Conservation (phyloP, 2,797 vertebrate species). For the Phrynocephalus forsythii region DNA sequence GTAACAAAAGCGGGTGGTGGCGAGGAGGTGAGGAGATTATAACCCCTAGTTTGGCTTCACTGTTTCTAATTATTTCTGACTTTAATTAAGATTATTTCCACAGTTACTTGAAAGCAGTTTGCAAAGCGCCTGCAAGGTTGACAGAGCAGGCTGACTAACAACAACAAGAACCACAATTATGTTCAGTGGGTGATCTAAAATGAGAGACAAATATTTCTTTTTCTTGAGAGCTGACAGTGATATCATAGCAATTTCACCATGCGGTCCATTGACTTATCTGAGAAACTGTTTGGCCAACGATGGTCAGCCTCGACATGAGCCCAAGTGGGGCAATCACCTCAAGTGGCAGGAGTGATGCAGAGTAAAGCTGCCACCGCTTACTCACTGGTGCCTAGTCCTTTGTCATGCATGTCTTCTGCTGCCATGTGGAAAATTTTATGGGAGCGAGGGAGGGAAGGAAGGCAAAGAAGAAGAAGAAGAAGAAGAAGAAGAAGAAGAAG, state of each 20-base stretch:
- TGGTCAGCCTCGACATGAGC: too few species aligned
- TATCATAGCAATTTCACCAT: neutral
- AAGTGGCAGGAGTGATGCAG: too few species aligned
- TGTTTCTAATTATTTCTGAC: conserved; percentile 8
- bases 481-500: too few species aligned
- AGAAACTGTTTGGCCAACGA: neutral
- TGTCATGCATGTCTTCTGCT: too few species aligned
- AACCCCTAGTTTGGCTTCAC: neutral
- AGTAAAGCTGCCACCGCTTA: too few species aligned
- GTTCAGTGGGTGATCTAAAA: neutral
- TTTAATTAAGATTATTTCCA: conserved; percentile 14
- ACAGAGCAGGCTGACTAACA: neutral
- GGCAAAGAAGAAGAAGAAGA: too few species aligned
- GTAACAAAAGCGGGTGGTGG: neutral
- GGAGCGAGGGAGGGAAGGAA: too few species aligned
- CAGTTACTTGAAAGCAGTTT: conserved; percentile 10
- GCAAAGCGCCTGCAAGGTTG: neutral
- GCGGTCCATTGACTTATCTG: neutral
- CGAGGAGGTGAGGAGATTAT: neutral
- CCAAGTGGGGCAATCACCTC: too few species aligned
- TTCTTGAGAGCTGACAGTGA: neutral
- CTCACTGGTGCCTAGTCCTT: too few species aligned
- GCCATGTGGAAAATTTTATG: too few species aligned
- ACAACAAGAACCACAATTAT: neutral
- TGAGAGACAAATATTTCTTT: neutral